Conservation (phyloP, 1,140 invertebrate genomes). For the Planococcus citri region DNA sequence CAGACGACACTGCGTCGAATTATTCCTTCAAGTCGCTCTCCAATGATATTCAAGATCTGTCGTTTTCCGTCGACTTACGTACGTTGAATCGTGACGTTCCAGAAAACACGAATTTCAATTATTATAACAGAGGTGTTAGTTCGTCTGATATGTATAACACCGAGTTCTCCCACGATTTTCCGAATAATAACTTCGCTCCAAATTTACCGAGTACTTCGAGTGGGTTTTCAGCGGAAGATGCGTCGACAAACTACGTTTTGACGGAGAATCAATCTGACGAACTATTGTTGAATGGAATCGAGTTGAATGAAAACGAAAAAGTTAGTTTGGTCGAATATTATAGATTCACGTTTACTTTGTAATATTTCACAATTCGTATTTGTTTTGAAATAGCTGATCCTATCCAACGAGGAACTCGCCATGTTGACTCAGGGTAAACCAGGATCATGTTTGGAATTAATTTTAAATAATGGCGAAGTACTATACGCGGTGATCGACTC, state of each 20-base stretch:
- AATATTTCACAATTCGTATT: background rate
- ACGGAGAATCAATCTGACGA: background rate
- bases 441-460: slow-evolving; percentile 1
- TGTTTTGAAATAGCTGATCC: background rate
- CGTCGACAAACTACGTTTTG: background rate
- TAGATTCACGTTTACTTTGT: background rate
- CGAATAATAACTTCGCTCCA: background rate
- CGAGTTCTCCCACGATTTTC: background rate
- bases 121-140: background rate
- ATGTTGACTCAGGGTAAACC: slow-evolving; percentile 12
- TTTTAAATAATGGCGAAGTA: slow-evolving; percentile 16
- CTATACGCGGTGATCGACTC: background rate
- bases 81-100: background rate
- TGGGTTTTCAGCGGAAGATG: background rate
- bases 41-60: slow-evolving; percentile 6
- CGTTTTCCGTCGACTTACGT: background rate
- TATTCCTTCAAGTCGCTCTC: background rate
- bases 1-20: background rate
- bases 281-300: slow-evolving; percentile 1
- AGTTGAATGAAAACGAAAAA: background rate
- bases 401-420: background rate
- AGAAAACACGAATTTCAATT: background rate
- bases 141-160: background rate
- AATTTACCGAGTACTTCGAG: background rate
- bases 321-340: background rate